Conservation (phyloP, 2,888 invertebrate genomes). For the Ectemnius cavifrons region DNA sequence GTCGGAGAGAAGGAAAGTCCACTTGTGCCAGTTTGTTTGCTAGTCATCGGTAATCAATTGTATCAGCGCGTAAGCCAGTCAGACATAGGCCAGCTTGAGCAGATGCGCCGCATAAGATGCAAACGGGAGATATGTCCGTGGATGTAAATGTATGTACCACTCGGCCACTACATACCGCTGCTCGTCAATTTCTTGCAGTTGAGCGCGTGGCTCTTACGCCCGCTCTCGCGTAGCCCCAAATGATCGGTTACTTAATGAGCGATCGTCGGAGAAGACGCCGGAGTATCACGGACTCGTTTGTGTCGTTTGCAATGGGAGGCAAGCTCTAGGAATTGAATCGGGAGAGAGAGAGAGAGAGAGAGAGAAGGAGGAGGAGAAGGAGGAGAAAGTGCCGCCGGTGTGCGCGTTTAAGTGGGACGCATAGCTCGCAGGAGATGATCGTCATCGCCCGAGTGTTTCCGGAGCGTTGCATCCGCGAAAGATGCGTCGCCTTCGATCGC, state of each 20-base stretch:
- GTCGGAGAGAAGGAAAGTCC: too few species aligned
- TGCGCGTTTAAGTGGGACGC: background rate
- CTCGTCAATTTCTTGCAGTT: conserved; percentile 19
- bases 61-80: too few species aligned
- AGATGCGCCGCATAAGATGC: too few species aligned
- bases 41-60: too few species aligned
- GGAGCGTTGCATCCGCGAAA: conserved; percentile 40
- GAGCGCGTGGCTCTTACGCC: conserved; percentile 22
- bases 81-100: too few species aligned
- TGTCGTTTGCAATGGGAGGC: too few species aligned
- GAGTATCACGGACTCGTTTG: background rate
- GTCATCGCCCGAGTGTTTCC: conserved; percentile 1
- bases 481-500: conserved; percentile 46
- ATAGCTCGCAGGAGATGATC: background rate
- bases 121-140: too few species aligned
- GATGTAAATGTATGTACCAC: background rate
- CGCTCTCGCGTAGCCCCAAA: conserved; percentile 17
- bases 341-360: conserved; percentile 1
- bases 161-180: background rate
- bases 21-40: too few species aligned
- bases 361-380: conserved; percentile 23
- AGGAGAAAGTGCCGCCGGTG: background rate
- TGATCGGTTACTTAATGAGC: conserved; percentile 4
- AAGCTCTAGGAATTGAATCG: conserved; percentile 20
- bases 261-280: conserved; percentile 6